phyloP scores from a whole-genome alignment of 2,888 invertebrate species.

The Pilophorus perplexus region DNA sequence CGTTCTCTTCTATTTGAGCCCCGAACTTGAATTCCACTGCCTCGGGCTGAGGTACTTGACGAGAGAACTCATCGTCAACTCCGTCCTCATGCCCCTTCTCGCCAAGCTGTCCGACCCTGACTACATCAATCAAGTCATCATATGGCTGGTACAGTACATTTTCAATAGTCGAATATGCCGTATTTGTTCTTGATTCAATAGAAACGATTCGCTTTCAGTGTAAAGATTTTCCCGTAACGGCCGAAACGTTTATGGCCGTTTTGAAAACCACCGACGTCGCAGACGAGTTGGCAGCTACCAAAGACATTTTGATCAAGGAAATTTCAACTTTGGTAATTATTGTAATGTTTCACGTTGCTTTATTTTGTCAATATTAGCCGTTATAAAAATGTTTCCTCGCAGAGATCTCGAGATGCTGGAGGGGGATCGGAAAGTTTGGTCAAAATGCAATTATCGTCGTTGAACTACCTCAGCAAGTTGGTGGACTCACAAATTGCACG shows the following conservation, averaged over 20 bases:
- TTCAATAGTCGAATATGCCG: background rate
- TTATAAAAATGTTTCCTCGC: too few relatives aligned
- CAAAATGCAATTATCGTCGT: constrained; percentile 81
- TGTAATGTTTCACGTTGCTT: constrained; percentile 29
- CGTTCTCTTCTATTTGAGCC: constrained; percentile 75
- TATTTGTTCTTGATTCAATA: too few relatives aligned
- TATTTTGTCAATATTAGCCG: too few relatives aligned
- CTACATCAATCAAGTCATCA: constrained; percentile 84
- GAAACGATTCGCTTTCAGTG: constrained; percentile 63
- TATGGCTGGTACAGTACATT: constrained; percentile 86
- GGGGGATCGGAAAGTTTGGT: constrained; percentile 79
- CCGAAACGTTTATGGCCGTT: constrained; percentile 81
- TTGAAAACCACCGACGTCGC: constrained; percentile 74
- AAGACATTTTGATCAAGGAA: constrained; percentile 76
- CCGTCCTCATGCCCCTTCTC: constrained; percentile 67
- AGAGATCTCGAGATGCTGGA: constrained; percentile 79
- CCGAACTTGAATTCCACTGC: constrained; percentile 81
- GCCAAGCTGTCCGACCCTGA: constrained; percentile 81
- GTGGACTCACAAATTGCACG: constrained; percentile 63
- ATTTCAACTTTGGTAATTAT: constrained; percentile 67
- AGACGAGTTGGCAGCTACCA: constrained; percentile 78
- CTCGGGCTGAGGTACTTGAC: constrained; percentile 73
- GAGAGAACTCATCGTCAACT: constrained; percentile 72
- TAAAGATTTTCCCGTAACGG: constrained; percentile 70
- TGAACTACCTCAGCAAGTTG: constrained; percentile 74